These are phyloP conservation scores for Microcebus griseorufus DNA, from an alignment of 2,113 vertebrate genomes.

Conservation along the genomic window DNA sequence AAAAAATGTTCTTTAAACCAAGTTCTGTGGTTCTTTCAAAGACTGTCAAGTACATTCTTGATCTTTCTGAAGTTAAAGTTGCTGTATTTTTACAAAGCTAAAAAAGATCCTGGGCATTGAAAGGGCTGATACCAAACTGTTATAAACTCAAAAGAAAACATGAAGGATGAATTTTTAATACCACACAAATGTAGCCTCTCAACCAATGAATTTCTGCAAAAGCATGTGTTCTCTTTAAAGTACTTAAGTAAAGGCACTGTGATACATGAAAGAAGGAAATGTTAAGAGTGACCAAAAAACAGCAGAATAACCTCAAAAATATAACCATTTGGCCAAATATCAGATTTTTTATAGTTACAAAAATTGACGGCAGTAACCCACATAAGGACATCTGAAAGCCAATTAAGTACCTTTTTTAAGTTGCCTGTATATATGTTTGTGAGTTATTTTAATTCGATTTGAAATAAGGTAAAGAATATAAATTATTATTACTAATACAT, in stretches of 20 bases:
- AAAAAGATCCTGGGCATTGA: background rate
- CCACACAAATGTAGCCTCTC: background rate
- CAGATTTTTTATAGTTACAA: slow-evolving; percentile 5
- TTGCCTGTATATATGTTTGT: background rate
- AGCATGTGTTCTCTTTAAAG: background rate
- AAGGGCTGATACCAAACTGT: background rate
- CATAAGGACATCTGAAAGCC: background rate
- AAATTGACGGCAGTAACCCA: background rate
- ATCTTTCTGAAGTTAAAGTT: background rate
- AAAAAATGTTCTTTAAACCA: slow-evolving; percentile 17
- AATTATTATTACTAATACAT: background rate
- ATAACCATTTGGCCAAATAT: background rate
- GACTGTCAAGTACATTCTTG: background rate
- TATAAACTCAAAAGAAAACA: background rate
- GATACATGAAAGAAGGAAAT: slow-evolving; percentile 16
- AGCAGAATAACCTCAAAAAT: background rate
- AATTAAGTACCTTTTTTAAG: background rate
- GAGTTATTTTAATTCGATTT: slow-evolving; percentile 23
- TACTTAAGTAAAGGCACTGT: background rate
- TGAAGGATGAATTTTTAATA: background rate
- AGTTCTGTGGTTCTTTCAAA: background rate
- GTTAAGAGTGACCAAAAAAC: background rate
- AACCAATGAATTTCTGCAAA: background rate
- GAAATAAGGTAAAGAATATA: slow-evolving; percentile 9
- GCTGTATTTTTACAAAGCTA: background rate